phyloP scores from a whole-genome alignment of 2,113 vertebrate species.

The Natator depressus region DNA sequence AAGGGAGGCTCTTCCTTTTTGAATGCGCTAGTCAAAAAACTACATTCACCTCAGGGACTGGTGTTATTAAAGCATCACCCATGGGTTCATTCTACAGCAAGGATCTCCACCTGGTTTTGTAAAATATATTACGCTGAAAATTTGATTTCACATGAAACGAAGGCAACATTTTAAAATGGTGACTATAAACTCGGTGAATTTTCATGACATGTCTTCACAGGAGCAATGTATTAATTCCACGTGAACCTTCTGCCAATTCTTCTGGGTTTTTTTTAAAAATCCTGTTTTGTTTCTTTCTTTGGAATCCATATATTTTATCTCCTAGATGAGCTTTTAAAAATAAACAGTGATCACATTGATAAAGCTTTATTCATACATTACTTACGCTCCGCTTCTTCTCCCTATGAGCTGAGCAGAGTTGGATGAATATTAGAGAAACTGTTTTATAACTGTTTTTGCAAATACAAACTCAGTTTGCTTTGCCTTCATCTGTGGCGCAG shows the following conservation, averaged over 20 bases:
- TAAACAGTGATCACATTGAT: conserved; percentile 48
- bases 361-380: conserved; percentile 17
- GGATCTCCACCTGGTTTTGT: background rate
- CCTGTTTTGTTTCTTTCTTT: conserved; percentile 39
- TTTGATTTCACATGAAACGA: background rate
- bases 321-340: background rate
- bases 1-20: conserved; percentile 11
- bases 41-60: background rate
- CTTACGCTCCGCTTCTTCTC: conserved; percentile 33
- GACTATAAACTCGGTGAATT: background rate
- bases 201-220: conserved; percentile 27
- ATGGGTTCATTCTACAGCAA: conserved; percentile 13
- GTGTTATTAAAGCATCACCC: conserved; percentile 32
- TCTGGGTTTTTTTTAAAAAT: background rate
- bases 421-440: conserved; percentile 46
- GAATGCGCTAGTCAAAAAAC: background rate
- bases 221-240: background rate
- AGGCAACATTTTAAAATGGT: background rate
- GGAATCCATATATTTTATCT: background rate
- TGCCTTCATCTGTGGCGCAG: conserved; percentile 27
- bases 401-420: conserved; percentile 26
- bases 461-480: conserved; percentile 44
- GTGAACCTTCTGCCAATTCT: conserved; percentile 33
- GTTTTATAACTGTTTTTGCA: conserved; percentile 50
- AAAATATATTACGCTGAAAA: background rate